phyloP scores from a whole-genome alignment of 2,113 vertebrate genomes.

The Labrus mixtus region DNA sequence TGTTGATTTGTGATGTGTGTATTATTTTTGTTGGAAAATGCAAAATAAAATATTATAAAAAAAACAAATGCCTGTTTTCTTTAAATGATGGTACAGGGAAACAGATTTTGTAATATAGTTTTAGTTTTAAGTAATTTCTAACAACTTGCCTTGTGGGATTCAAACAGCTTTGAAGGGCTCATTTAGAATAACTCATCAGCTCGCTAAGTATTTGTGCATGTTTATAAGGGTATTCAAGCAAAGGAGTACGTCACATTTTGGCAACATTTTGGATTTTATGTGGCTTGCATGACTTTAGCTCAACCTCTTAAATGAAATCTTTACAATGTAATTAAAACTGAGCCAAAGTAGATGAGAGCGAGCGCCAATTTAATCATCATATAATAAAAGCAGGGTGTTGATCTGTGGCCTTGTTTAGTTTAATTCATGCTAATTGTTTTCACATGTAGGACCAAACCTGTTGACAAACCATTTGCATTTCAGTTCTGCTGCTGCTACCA shows the following conservation, averaged over 20 bases:
- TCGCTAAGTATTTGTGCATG: background rate
- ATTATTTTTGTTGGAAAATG: no score
- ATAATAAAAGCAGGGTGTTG: slow-evolving; percentile 20
- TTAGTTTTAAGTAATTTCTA: no score
- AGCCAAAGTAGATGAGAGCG: background rate
- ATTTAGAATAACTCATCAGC: background rate
- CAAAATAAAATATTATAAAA: no score
- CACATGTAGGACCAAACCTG: slow-evolving; percentile 17
- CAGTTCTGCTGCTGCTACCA: background rate
- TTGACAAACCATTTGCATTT: background rate
- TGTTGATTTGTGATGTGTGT: no score
- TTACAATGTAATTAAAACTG: background rate
- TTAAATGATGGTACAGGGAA: background rate
- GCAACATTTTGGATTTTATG: background rate
- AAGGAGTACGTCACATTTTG: background rate
- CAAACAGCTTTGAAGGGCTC: background rate
- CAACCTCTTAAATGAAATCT: background rate
- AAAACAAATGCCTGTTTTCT: background rate
- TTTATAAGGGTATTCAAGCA: background rate
- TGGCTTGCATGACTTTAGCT: slow-evolving; percentile 2
- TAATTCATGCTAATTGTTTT: slow-evolving; percentile 19
- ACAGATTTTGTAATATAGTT: no score
- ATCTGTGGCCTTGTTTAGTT: slow-evolving; percentile 39
- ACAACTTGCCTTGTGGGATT: no score
- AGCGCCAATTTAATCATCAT: slow-evolving; percentile 18